Conservation (phyloP, 2,113 vertebrate genomes). For the Elanoides forficatus region DNA sequence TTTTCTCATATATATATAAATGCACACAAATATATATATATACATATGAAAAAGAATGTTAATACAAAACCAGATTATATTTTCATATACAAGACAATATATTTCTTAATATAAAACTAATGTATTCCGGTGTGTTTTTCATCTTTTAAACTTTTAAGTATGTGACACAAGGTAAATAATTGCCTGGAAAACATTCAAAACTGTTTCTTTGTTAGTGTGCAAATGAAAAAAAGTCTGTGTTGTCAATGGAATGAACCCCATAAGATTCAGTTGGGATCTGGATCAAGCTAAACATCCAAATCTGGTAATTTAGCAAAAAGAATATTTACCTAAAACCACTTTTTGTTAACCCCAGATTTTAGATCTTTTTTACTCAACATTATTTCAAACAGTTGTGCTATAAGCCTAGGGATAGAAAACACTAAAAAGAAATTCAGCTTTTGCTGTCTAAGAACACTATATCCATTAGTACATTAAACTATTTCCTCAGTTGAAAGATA, state of each 20-base stretch:
- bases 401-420: neutral
- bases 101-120: conserved; percentile 7
- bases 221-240: neutral
- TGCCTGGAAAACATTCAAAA: neutral
- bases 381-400: conserved; percentile 24
- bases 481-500: conserved; percentile 46
- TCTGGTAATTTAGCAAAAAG: conserved; percentile 14
- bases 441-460: conserved; percentile 6
- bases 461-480: neutral
- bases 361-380: neutral
- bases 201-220: neutral
- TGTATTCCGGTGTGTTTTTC: neutral
- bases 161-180: neutral
- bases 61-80: neutral
- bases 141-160: neutral
- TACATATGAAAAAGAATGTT: neutral
- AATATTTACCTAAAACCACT: conserved; percentile 13
- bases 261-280: neutral
- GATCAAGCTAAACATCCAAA: conserved; percentile 2
- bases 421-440: neutral
- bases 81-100: neutral
- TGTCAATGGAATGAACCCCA: neutral
- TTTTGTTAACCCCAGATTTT: conserved; percentile 7
- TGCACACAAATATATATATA: neutral
- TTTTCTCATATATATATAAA: conserved; percentile 13